Conservation (phyloP, 2,113 vertebrate species). For the Isurus oxyrinchus region DNA sequence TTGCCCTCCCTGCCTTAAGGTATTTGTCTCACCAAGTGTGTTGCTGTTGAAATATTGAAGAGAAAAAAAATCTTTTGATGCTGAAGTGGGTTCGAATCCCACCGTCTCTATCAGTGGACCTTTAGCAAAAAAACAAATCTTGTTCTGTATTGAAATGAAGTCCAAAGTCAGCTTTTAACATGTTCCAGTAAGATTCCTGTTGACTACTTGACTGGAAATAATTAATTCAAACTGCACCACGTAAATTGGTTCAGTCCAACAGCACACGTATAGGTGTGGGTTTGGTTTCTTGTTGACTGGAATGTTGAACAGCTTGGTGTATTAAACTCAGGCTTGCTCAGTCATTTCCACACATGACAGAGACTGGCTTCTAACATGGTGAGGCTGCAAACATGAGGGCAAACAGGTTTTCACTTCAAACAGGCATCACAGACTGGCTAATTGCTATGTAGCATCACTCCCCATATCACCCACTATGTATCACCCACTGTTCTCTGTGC, state of each 20-base stretch:
- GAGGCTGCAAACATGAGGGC: neutral
- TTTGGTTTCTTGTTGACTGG: neutral
- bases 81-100: neutral
- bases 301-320: neutral
- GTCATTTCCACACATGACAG: neutral
- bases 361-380: neutral
- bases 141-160: neutral
- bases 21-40: neutral
- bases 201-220: neutral
- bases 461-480: neutral
- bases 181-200: neutral
- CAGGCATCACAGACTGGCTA: neutral
- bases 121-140: neutral
- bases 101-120: neutral
- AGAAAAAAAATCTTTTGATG: neutral
- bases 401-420: neutral
- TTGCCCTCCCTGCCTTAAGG: neutral
- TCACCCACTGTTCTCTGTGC: too few species aligned
- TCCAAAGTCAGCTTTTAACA: neutral
- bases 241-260: neutral
- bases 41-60: neutral
- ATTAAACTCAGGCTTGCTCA: neutral
- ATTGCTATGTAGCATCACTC: neutral
- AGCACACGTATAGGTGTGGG: neutral
- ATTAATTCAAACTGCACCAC: neutral